A percentile compares a stretch with the other conserved stretches of the same genome.
Conservation (phyloP, 2,888 invertebrate genomes). For the Metallyticus violacea region DNA sequence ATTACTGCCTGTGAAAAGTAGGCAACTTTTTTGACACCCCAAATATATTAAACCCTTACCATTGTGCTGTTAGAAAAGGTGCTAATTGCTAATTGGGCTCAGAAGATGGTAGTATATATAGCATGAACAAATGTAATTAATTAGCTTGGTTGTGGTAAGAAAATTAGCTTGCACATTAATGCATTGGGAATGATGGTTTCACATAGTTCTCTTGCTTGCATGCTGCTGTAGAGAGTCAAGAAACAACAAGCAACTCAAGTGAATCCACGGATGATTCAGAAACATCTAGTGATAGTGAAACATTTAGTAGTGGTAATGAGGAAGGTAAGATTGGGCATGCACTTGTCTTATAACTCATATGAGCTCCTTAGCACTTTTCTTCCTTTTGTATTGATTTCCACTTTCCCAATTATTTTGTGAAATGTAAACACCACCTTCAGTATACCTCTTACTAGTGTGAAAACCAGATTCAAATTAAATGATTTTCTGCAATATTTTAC, state of each 20-base stretch:
- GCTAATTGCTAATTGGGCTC: not conserved
- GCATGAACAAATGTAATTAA: not conserved
- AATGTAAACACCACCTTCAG: too few relatives aligned
- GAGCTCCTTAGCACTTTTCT: not conserved
- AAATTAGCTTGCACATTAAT: not conserved
- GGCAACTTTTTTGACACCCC: too few relatives aligned
- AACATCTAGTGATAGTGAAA: slow-evolving; percentile 33
- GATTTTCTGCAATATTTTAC: too few relatives aligned
- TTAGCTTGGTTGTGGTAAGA: not conserved
- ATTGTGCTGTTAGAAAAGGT: too few relatives aligned
- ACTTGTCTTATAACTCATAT: not conserved
- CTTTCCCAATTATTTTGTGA: too few relatives aligned
- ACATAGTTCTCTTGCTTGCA: slow-evolving; percentile 32
- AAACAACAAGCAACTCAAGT: slow-evolving; percentile 28
- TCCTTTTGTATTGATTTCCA: not conserved
- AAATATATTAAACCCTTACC: too few relatives aligned
- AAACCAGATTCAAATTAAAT: too few relatives aligned
- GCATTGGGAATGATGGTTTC: not conserved
- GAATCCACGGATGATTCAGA: slow-evolving; percentile 35
- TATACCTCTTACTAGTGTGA: too few relatives aligned
- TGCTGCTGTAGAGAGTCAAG: slow-evolving; percentile 34
- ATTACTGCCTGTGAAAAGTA: too few relatives aligned
- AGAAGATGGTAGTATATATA: not conserved
- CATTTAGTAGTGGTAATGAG: slow-evolving; percentile 27
- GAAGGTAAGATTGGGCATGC: slow-evolving; percentile 23